These are phyloP conservation scores for Meiosimyza platycephala DNA, from an alignment of 2,888 invertebrate species.

Conservation along the genomic window DNA sequence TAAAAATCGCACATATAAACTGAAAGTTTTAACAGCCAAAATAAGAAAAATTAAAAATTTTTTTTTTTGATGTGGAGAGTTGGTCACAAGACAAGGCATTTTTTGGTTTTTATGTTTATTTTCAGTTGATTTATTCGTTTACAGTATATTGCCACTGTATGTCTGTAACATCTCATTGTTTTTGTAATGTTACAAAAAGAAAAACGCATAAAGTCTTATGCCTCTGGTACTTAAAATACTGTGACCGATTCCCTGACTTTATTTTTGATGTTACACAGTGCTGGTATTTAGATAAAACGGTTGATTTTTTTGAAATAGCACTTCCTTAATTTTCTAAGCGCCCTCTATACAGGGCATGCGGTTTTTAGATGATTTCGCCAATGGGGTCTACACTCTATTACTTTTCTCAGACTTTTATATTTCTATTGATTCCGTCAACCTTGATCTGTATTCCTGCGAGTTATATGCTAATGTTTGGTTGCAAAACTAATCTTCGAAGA, in stretches of 20 bases:
- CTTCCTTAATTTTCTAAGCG: too few species aligned
- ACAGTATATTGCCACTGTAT: background rate
- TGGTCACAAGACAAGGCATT: conserved; percentile 5
- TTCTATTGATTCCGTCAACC: too few species aligned
- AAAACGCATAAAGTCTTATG: too few species aligned
- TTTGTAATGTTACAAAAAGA: background rate
- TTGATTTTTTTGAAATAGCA: too few species aligned
- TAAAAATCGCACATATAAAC: conserved; percentile 1
- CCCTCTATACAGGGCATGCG: too few species aligned
- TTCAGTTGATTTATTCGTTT: background rate
- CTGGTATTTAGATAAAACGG: background rate
- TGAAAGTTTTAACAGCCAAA: conserved; percentile 7
- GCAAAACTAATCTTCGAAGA: too few species aligned
- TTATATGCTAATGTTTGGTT: too few species aligned
- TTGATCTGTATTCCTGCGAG: too few species aligned
- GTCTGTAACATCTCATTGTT: too few species aligned
- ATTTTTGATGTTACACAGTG: background rate
- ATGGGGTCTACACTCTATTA: too few species aligned
- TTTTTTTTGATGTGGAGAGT: conserved; percentile 21
- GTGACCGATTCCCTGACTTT: conserved; percentile 13
- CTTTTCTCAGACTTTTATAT: too few species aligned
- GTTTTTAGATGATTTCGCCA: too few species aligned
- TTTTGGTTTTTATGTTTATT: background rate
- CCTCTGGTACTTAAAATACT: background rate
- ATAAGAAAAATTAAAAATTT: background rate